These are phyloP conservation scores for Hydrolagus affinis DNA, from an alignment of 2,113 vertebrate genomes.

Conservation along the genomic window DNA sequence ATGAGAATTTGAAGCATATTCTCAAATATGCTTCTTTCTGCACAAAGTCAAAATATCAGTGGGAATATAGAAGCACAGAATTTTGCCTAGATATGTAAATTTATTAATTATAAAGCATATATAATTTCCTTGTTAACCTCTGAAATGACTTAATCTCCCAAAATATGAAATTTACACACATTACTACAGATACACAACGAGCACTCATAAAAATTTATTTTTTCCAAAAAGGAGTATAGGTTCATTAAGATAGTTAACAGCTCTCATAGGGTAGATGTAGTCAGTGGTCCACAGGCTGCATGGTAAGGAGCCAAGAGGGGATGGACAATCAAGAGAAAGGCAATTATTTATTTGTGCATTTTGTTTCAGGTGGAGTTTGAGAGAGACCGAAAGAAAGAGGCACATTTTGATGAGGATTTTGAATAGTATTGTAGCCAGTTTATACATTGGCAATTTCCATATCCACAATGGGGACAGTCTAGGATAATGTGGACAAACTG, in stretches of 20 bases:
- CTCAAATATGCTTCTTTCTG: no score
- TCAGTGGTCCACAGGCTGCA: background rate
- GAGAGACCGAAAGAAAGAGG: background rate
- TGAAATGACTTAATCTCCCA: background rate
- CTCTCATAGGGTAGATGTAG: no score
- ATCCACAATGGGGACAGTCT: no score
- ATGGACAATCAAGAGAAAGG: background rate
- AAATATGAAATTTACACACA: background rate
- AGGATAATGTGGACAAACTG: no score
- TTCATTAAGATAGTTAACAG: no score
- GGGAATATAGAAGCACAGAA: no score
- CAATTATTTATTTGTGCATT: background rate
- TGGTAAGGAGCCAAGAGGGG: background rate
- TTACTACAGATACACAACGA: background rate
- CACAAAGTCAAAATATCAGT: no score
- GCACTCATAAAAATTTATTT: background rate
- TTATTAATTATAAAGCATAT: background rate
- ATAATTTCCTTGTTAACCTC: background rate
- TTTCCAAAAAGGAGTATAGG: background rate
- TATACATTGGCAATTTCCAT: no score
- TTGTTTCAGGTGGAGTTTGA: background rate
- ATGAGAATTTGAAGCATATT: background rate
- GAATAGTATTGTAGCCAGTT: no score
- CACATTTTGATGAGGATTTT: background rate
- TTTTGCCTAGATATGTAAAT: no score